A percentile compares a stretch with the other conserved stretches of the same genome.
Conservation (phyloP, 2,888 invertebrate genomes). For the Lycaena phlaeas region DNA sequence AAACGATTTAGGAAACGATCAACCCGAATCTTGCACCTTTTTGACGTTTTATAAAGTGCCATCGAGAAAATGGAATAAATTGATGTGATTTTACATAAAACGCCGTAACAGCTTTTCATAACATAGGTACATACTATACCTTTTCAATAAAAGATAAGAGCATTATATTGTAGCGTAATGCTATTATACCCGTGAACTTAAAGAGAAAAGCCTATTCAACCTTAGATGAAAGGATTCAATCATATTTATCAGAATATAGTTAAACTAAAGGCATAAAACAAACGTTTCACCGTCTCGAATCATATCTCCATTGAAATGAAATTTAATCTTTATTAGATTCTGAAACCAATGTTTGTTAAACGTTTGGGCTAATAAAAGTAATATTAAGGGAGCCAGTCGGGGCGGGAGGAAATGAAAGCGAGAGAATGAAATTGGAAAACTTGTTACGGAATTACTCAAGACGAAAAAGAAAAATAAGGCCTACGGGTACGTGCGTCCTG, state of each 20-base stretch:
- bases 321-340: constrained; percentile 56
- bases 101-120: too few relatives aligned
- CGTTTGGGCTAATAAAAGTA: constrained; percentile 69
- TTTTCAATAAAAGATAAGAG: too few relatives aligned
- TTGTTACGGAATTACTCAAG: constrained; percentile 65
- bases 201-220: too few relatives aligned
- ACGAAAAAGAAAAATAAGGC: constrained; percentile 61
- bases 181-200: too few relatives aligned
- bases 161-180: too few relatives aligned
- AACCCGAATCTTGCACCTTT: too few relatives aligned
- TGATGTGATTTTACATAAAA: too few relatives aligned
- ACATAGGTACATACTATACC: too few relatives aligned
- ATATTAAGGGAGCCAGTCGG: constrained; percentile 55
- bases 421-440: constrained; percentile 72
- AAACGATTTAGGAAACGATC: too few relatives aligned
- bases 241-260: not conserved
- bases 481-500: constrained; percentile 40
- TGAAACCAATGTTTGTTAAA: constrained; percentile 67
- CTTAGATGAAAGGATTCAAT: too few relatives aligned
- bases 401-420: constrained; percentile 67
- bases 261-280: not conserved
- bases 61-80: too few relatives aligned
- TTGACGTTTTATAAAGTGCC: too few relatives aligned
- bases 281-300: constrained; percentile 19
- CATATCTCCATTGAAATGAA: constrained; percentile 40